These are phyloP conservation scores for Setophaga petechia DNA, from an alignment of 2,113 vertebrate species.

Conservation along the genomic window DNA sequence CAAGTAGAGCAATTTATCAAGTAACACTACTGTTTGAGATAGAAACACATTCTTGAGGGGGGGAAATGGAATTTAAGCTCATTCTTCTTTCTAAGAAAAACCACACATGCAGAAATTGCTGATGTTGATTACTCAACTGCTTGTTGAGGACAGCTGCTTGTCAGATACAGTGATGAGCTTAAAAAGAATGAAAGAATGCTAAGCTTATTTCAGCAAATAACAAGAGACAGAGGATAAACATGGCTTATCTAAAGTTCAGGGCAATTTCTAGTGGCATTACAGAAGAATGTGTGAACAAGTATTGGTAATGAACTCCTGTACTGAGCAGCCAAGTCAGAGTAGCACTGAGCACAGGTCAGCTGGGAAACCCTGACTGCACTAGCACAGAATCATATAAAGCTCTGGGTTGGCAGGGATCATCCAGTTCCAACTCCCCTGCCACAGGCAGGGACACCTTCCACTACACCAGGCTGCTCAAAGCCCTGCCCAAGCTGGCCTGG, in stretches of 20 bases:
- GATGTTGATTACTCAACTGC: not conserved
- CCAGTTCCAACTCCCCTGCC: not conserved
- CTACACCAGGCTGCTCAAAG: not conserved
- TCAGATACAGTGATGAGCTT: not conserved
- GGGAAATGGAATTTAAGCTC: not conserved
- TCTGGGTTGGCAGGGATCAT: not conserved
- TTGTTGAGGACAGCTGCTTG: not conserved
- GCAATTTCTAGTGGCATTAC: not conserved
- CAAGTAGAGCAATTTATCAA: not conserved
- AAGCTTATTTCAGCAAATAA: not conserved
- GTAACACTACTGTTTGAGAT: not conserved
- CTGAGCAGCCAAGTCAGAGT: not conserved
- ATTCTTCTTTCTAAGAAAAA: not conserved
- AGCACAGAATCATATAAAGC: not conserved
- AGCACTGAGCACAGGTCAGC: rapidly evolving
- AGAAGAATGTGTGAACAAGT: not conserved
- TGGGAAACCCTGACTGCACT: not conserved
- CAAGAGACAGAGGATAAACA: not conserved
- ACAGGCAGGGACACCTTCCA: not conserved
- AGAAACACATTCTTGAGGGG: not conserved
- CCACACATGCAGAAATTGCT: not conserved
- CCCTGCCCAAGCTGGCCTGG: not conserved
- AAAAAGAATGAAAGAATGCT: not conserved
- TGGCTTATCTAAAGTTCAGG: not conserved
- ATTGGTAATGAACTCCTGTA: not conserved